phyloP scores from a whole-genome alignment of 1,140 invertebrate species.

The Gryllus bimaculatus region DNA sequence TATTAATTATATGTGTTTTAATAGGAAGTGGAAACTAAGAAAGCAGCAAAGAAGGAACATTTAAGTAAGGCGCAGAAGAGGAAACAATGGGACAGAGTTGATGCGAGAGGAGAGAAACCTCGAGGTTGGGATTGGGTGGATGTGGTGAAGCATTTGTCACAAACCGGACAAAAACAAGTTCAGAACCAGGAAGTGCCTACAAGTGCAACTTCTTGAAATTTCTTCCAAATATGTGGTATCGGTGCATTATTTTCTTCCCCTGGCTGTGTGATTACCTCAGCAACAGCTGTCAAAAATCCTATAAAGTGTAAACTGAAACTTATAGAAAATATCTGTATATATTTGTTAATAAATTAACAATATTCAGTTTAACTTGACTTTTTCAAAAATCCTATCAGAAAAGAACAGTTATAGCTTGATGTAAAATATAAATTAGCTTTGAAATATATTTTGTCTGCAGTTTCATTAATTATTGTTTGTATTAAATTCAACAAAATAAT shows the following conservation, averaged over 20 bases:
- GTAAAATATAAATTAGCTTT: too few relatives aligned
- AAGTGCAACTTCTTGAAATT: slow-evolving; percentile 17
- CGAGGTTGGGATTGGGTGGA: slow-evolving; percentile 92
- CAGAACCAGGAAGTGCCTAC: slow-evolving; percentile 28
- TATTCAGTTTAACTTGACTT: too few relatives aligned
- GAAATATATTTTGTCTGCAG: background rate
- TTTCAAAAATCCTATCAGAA: too few relatives aligned
- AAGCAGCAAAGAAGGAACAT: slow-evolving; percentile 64
- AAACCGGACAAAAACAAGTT: slow-evolving; percentile 54
- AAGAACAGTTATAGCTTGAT: too few relatives aligned
- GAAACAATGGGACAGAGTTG: slow-evolving; percentile 70
- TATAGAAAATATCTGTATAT: too few relatives aligned
- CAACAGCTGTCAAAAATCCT: too few relatives aligned
- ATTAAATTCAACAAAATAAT: background rate
- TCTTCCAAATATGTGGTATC: too few relatives aligned
- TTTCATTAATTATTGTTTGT: background rate
- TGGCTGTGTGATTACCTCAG: too few relatives aligned
- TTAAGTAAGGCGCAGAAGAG: slow-evolving; percentile 88
- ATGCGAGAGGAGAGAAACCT: slow-evolving; percentile 72
- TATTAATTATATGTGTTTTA: background rate
- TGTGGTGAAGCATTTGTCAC: slow-evolving; percentile 88
- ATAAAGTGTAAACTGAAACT: too few relatives aligned
- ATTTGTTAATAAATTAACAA: too few relatives aligned
- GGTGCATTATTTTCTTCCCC: too few relatives aligned
- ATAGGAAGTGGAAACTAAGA: slow-evolving; percentile 30